Base-by-base conservation (phyloP, 2,888 invertebrate species). In the Digitonthophagus gazella region DNA sequence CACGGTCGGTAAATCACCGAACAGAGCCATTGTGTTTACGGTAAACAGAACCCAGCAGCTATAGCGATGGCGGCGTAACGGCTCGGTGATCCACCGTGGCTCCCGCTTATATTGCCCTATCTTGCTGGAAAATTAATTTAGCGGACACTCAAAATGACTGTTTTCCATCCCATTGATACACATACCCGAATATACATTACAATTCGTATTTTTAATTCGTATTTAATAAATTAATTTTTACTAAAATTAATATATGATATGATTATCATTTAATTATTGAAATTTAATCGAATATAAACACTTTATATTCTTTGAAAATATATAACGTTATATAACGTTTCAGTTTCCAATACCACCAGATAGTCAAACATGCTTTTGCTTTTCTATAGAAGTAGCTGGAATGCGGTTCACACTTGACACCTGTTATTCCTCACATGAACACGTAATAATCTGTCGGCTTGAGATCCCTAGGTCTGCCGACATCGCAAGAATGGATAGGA, bases 1-100 rank as follows among this genome's bases (percentile, higher is more conserved):
- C 74, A 76, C 74, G 75, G 70, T 75, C 75, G 74, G 75, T 76
- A 75, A 76, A 76, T 74, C 74, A 75, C 70, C 70, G 69, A 71
- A 68, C 72, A 71, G 71, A 71, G 71, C 73, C 71, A 73, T 73
- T 74, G 73, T 73, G 71, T 73, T 73, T 72, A 73, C 72, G 73
- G 73, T 71, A 73, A 73, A 72, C 73, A 73, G 73, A 72, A 73
- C 71, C 71, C 71, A 73, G 14, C 61, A 44, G 28, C 28, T 44
- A 44, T 44, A 44, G 73, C 71, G 70, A 73, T 73, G 73, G 74
- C 74, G 73, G 69, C 73, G 73, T 71, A 69, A 74, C 72, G 74
- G 74, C 72, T 73, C 73, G 73, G 68, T 73, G 74, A 71, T 68
- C 71, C 70, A 72, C 69, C 67, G 71, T 58, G n/a, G n/a, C n/a